Evolutionary conservation across 1,140 invertebrate species (phyloP).

Genomic region (Sinella curviseta): DNA sequence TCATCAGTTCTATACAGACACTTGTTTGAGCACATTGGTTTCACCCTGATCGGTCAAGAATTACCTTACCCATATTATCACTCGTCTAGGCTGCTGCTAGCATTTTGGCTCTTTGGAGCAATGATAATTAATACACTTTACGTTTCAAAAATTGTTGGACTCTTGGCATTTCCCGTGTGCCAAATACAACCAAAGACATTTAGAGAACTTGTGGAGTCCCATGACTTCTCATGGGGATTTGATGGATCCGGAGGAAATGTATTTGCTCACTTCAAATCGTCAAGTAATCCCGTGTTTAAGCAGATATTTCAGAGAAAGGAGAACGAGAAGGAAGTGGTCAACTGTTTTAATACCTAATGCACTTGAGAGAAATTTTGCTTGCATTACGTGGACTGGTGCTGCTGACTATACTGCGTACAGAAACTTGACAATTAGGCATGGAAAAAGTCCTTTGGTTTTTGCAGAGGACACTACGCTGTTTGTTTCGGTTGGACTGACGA

Average conservation of each 20-base stretch:
- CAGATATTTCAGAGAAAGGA: background rate
- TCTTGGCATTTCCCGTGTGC: background rate
- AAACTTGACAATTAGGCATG: background rate
- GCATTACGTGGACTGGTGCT: background rate
- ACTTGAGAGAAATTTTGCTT: background rate
- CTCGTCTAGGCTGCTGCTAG: background rate
- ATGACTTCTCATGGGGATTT: background rate
- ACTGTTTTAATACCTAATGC: background rate
- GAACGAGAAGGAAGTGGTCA: too few species aligned
- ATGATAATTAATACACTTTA: conserved; percentile 5
- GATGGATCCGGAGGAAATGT: background rate
- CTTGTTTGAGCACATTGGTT: background rate
- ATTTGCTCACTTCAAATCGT: background rate
- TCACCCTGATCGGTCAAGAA: conserved; percentile 4
- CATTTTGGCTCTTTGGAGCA: background rate
- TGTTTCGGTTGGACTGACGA: background rate
- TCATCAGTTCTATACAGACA: background rate
- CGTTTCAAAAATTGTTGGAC: background rate
- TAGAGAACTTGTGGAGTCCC: background rate
- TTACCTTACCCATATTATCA: background rate
- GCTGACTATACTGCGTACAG: background rate
- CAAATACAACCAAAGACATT: background rate
- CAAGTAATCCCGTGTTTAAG: background rate
- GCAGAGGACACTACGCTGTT: background rate
- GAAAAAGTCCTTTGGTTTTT: background rate